phyloP scores from a whole-genome alignment of 2,797 vertebrate genomes.

The Poeciliopsis turneri region DNA sequence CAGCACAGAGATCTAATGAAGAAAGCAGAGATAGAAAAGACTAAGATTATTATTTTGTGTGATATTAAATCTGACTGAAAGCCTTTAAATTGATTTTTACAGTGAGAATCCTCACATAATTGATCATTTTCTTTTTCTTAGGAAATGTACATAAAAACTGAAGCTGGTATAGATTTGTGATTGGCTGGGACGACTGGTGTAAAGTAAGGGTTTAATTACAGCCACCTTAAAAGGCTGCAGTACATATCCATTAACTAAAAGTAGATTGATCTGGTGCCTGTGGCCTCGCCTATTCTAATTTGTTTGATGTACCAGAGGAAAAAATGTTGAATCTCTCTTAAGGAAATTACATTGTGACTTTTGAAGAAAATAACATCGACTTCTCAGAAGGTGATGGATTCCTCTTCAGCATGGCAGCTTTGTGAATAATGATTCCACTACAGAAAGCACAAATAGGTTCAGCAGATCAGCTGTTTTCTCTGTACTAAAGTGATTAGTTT shows the following conservation, averaged over 20 bases:
- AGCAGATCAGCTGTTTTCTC: slow-evolving; percentile 7
- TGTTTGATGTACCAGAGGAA: slow-evolving; percentile 3
- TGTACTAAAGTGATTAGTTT: slow-evolving; percentile 3
- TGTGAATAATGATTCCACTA: slow-evolving; percentile 1
- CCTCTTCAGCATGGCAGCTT: neutral
- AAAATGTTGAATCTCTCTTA: neutral
- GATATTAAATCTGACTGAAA: neutral
- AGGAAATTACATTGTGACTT: slow-evolving; percentile 3
- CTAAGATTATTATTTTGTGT: neutral
- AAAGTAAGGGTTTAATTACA: neutral
- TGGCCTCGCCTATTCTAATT: neutral
- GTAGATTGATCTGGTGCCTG: slow-evolving; percentile 2
- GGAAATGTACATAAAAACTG: neutral
- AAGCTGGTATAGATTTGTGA: neutral
- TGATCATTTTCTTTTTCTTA: neutral
- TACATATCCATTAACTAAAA: slow-evolving; percentile 5
- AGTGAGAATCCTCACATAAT: neutral
- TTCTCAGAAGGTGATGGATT: slow-evolving; percentile 6
- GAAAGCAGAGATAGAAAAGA: neutral
- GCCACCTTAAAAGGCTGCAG: slow-evolving; percentile 1
- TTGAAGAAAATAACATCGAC: slow-evolving; percentile 7
- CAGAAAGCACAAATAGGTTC: neutral
- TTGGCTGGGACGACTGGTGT: neutral
- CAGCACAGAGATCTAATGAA: neutral
- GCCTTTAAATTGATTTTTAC: neutral